Conservation (phyloP, 2,113 vertebrate genomes). For the Capricornis sumatraensis region DNA sequence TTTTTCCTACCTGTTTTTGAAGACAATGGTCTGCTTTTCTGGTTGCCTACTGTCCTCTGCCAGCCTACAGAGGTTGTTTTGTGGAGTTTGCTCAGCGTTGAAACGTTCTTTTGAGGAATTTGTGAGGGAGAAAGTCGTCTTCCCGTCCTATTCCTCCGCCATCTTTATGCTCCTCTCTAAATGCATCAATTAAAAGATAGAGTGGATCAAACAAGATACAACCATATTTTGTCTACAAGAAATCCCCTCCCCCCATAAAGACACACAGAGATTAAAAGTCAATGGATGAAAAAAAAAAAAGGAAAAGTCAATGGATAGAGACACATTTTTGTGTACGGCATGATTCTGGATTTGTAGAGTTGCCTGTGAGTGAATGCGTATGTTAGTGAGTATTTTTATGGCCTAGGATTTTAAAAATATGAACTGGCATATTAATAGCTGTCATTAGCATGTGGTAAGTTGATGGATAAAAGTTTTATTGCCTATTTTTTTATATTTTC, state of each 20-base stretch:
- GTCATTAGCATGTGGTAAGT: not conserved
- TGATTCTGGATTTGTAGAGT: not conserved
- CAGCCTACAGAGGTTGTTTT: too few relatives aligned
- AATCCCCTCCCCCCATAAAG: not conserved
- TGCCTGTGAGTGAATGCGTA: not conserved
- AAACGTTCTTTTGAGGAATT: too few relatives aligned
- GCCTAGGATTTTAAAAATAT: not conserved
- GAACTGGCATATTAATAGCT: not conserved
- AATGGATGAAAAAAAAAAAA: not conserved
- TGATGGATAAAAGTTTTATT: not conserved
- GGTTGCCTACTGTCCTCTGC: too few relatives aligned
- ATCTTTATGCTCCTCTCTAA: too few relatives aligned
- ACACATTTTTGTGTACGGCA: not conserved
- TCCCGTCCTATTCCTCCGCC: too few relatives aligned
- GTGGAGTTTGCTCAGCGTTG: too few relatives aligned
- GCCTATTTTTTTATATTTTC: not conserved
- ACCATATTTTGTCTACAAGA: not conserved
- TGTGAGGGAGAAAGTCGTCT: too few relatives aligned
- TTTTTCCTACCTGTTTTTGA: too few relatives aligned
- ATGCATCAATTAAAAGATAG: not conserved
- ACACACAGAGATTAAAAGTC: not conserved
- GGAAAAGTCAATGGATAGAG: not conserved
- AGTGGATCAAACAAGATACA: not conserved
- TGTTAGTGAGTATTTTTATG: not conserved
- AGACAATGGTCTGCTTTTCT: too few relatives aligned